Conservation (phyloP, 2,888 invertebrate species). For the Drosophila austrosaltans region DNA sequence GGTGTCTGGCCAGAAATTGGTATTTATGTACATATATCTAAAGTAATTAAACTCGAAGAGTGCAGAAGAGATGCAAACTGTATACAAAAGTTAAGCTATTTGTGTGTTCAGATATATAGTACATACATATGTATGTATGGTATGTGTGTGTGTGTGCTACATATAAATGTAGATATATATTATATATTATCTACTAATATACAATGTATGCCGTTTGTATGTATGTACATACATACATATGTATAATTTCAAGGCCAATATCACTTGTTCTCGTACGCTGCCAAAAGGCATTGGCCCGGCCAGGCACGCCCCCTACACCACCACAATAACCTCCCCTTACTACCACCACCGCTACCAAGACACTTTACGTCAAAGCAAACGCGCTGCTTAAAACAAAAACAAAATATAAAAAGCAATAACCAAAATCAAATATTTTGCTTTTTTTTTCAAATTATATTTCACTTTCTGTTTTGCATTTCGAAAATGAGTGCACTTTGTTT, state of each 20-base stretch:
- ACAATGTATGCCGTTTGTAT: slow-evolving; percentile 7
- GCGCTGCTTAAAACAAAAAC: slow-evolving; percentile 11
- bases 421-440: slow-evolving; percentile 36
- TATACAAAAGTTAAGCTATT: not conserved
- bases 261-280: slow-evolving; percentile 59
- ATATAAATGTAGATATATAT: not conserved
- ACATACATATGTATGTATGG: not conserved
- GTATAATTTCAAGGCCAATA: slow-evolving; percentile 75
- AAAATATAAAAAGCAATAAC: slow-evolving; percentile 4
- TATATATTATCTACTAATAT: not conserved
- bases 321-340: not conserved
- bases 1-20: no score
- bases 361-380: slow-evolving; percentile 11
- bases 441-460: slow-evolving; percentile 38
- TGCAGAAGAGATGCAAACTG: not conserved
- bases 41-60: no score
- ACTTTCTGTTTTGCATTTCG: slow-evolving; percentile 44
- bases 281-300: slow-evolving; percentile 73
- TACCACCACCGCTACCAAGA: not conserved
- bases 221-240: slow-evolving; percentile 11
- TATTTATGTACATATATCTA: no score
- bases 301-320: slow-evolving; percentile 38
- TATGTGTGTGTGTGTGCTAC: not conserved
- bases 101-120: not conserved
- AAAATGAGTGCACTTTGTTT: slow-evolving; percentile 9